Conservation (phyloP, 2,113 vertebrate genomes). For the Datnioides undecimradiatus region DNA sequence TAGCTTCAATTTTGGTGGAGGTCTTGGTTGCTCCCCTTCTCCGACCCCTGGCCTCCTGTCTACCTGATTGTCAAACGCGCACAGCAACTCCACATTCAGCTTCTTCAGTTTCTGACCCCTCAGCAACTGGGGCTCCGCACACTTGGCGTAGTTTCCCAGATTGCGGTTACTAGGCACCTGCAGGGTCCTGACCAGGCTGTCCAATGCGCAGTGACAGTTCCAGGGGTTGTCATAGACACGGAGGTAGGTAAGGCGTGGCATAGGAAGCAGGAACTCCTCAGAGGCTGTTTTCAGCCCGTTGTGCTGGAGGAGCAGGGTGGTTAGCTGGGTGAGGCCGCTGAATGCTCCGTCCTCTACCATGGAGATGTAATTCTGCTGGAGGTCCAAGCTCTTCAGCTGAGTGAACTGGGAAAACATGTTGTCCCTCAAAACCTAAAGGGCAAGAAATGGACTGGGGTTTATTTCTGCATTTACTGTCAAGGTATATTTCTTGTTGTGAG, state of each 20-base stretch:
- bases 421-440: slow-evolving; percentile 85
- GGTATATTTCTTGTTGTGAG: no score
- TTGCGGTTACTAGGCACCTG: slow-evolving; percentile 94
- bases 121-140: slow-evolving; percentile 83
- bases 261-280: slow-evolving; percentile 91
- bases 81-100: slow-evolving; percentile 86
- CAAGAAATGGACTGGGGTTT: neutral
- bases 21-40: slow-evolving; percentile 53
- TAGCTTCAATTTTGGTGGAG: slow-evolving; percentile 67
- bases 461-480: neutral
- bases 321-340: slow-evolving; percentile 90
- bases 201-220: slow-evolving; percentile 90
- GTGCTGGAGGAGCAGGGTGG: slow-evolving; percentile 94
- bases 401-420: slow-evolving; percentile 92
- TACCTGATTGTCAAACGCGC: slow-evolving; percentile 61
- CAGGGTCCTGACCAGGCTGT: slow-evolving; percentile 91
- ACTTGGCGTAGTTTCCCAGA: slow-evolving; percentile 94
- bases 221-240: slow-evolving; percentile 97
- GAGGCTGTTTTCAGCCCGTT: slow-evolving; percentile 88
- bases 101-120: slow-evolving; percentile 89
- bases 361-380: slow-evolving; percentile 94
- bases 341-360: slow-evolving; percentile 91
- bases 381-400: slow-evolving; percentile 91
- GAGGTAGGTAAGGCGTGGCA: slow-evolving; percentile 89
- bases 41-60: slow-evolving; percentile 17